Base-by-base conservation (phyloP, 2,797 vertebrate genomes). In the Ctenopoma multispine region DNA sequence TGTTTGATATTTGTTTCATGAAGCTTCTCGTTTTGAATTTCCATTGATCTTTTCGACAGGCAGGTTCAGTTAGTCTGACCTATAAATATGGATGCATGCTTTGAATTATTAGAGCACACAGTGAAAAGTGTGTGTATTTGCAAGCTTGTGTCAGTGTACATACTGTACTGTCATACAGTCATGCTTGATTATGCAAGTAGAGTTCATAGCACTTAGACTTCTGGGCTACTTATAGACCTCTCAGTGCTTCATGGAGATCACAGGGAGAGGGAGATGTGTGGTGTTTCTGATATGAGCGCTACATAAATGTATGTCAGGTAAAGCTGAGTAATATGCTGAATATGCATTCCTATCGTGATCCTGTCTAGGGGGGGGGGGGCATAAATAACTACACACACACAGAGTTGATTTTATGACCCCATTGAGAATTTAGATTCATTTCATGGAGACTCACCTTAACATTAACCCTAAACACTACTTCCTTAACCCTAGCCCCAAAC, bases 21-120 rank as follows among this genome's bases (percentile, higher is more conserved):
- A 79, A 83, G 83, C 72, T 34, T 70, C 73, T 82, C 72, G 72
- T 89, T 89, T 84, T 82, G 68, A 85, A 82, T 88, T 83, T 75
- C 80, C 70, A 86, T 89, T 90, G 81, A 91, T 89, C 77, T 88
- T 87, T 60, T 54, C 7, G 58, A 80, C 78, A 59, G 81, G 64
- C 75, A 63, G 85, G 81, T 87, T 89, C 81, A 90, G 76, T 74
- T 74, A 49, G 41, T 47, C 56, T 75, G 68, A 74, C 72, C 81
- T 55, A 88, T 92, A 85, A 92, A 90, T 91, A 91, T 90, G 81
- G 65, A 91, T 89, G 78, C 63, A 56, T 50, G 86, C 84, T 91
- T 87, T 89, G 86, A 90, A 86, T 86, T 75, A 84, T 84, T 72
- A 72, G 67, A 79, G 59, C 49, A 58, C 63, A 74, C 55, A 79